Base-by-base conservation (phyloP, 2,113 vertebrate genomes). In the Plestiodon gilberti region DNA sequence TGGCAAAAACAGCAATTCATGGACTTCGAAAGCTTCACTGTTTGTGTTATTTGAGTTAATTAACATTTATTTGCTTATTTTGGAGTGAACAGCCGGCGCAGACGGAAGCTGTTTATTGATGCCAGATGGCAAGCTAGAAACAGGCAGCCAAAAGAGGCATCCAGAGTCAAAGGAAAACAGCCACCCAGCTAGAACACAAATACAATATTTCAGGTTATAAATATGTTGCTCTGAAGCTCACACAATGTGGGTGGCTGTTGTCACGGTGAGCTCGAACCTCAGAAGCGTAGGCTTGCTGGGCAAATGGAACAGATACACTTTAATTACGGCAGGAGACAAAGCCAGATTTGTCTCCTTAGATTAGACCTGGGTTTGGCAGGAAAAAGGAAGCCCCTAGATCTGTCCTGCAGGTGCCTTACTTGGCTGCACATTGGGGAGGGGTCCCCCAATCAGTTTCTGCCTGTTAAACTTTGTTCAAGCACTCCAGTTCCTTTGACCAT, bases 91-190 rank as follows among this genome's bases (percentile, higher is more conserved):
- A 92, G 57, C 2, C 69, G 6, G 30, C 22, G 62, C 0, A 7
- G 73, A 80, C 1, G 43, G 18, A 87, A 89, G 13, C 2, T 62
- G 23, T 64, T 84, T 61, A n/a, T 74, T 6, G 64, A 28, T 83
- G 69, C 15, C 76, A 84, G 48, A 57, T 23, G 25, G 65, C 65
- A 5, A 38, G 13, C 23, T 25, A 61, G 7, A 14, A 11, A 83
- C 8, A 89, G 43, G 64, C 9, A 89, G 55, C 1, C 18, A 88
- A 89, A 91, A 67, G 6, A 87, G 35, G 62, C 83, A 79, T 28
- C 88, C 55, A 0, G 67, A 38, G 23, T 65, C 83, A 35, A 13
- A 6, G 1, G 6, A 75, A 89, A 79, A 75, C 57, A 78, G 73
- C 35, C 0, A 59, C 14, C 11, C 6, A 38, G 20, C 65, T 62